Evolutionary conservation across 2,113 vertebrate genomes (phyloP), one percentile per base, ranked within the genome.

Genomic region (Orcinus orca): DNA sequence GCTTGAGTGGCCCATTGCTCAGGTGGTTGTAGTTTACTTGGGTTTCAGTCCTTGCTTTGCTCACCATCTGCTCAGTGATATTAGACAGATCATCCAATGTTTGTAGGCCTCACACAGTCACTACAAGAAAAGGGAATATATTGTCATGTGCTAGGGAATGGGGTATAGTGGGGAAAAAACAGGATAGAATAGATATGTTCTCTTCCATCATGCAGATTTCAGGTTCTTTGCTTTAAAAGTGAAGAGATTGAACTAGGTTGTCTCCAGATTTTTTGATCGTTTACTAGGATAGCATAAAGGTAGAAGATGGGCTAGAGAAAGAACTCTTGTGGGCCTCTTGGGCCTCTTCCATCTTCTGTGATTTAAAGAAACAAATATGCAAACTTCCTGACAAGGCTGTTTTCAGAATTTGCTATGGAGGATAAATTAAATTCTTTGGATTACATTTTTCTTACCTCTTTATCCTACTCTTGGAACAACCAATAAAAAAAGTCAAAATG

Each of bases 401-500:
- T 87, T 20, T 95, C 65, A 71, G 47, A 83, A 92, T 86, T 79
- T 80, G 26, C 76, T 79, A 3, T 87, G 70, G 38, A 82, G 79
- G 67, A 85, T 31, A 93, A 70, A 67, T 65, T 44, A 84, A 91
- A 60, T 29, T 74, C 36, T 20, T 82, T 62, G 55, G 29, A 9
- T 87, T 85, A 50, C 6, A 8, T 76, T 33, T 86, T 17, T 67
- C 23, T 63, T 68, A 88, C 26, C 8, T 71, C 26, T 93, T 88
- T 58, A 80, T 44, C 41, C 3, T 17, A 53, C 25, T 80, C 89
- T 87, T 86, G 50, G 68, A 90, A 80, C 87, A 36, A 50, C 26
- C 70, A 71, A 92, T 41, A 65, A 87, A 86, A 18, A 96, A 95
- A 92, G 38, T 79, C 10, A 92, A 81, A 96, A 93, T n/a, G 33